Evolutionary conservation across 2,888 invertebrate genomes (phyloP).

Genomic region (Serrognathus titanus): DNA sequence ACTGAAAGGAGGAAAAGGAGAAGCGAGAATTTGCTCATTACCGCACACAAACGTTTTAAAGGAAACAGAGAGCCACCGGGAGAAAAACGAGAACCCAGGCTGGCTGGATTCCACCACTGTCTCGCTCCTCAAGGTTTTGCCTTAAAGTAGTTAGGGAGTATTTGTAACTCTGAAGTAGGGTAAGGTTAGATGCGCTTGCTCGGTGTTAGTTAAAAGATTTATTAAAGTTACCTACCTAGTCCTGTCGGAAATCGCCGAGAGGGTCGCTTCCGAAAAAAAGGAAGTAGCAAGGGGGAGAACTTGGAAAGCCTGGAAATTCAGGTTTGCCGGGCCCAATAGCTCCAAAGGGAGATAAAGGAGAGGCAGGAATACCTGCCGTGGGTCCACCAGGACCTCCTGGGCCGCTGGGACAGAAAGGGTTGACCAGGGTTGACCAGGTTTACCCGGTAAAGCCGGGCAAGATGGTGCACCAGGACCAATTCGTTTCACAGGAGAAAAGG

Average conservation of each 20-base stretch:
- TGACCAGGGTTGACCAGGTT: constrained; percentile 73
- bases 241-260: no score
- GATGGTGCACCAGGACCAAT: constrained; percentile 64
- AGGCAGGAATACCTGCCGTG: constrained; percentile 64
- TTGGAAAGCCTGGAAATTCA: constrained; percentile 59
- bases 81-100: constrained; percentile 59
- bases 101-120: no score
- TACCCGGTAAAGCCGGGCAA: constrained; percentile 68
- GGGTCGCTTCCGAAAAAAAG: no score
- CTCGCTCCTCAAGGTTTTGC: no score
- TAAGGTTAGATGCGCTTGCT: no score
- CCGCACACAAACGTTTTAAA: constrained; percentile 51
- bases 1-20: constrained; percentile 62
- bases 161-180: no score
- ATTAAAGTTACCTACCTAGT: no score
- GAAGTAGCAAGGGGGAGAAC: no score
- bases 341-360: constrained; percentile 66
- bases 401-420: constrained; percentile 63
- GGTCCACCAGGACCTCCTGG: constrained; percentile 68
- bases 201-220: no score
- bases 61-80: constrained; percentile 63
- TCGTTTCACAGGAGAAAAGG: constrained; percentile 62
- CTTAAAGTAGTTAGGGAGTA: no score
- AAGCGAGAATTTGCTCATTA: constrained; percentile 62
- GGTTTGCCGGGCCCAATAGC: constrained; percentile 61